Base-by-base conservation (phyloP, 2,113 vertebrate species). In the Nothocercus nigrocapillus region DNA sequence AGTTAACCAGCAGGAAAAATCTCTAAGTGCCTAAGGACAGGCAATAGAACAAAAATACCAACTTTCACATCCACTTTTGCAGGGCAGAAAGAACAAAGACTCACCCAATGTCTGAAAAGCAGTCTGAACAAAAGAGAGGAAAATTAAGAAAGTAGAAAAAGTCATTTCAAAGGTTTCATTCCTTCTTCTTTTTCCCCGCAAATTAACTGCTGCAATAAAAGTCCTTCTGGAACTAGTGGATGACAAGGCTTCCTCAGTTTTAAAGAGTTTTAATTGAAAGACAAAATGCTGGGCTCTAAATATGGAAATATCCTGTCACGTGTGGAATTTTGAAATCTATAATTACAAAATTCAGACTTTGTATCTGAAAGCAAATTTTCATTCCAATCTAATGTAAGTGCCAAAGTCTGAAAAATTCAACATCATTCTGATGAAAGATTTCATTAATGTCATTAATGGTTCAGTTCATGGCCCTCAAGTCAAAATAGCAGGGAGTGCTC, bases 301-400 rank as follows among this genome's bases (percentile, higher is more conserved):
- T 94, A 85, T 94, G 93, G 96, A 95, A 94, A 80, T 89, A 80
- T 77, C 89, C 96, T 85, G 96, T 96, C 96, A 96, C 85, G 51
- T 96, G 94, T 82, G n/a, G 69, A 64, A 66, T 89, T 95, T 89
- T 93, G 87, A 89, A 95, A 91, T 67, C 59, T 89, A 69, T 27
- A 84, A 91, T 69, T 54, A 20, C 6, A 89, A 64, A 91, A 89
- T 73, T 79, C 18, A 74, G 13, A 85, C 58, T 69, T 82, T 28
- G 18, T n/a, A 17, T 87, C 49, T 89, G 49, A 74, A 85, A 82
- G 36, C 44, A 42, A 88, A 40, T 9, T 78, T 92, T 78, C 45
- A 3, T 70, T 86, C 32, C 24, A 56, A 61, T 70, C 2, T 3
- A 75, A 61, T 51, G 6, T n/a, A 67, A 88, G n/a, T 9, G 10